A percentile compares a stretch with the other conserved stretches of the same genome.
phyloP scores from a whole-genome alignment of 2,797 vertebrate genomes.

The Hybognathus amarus region DNA sequence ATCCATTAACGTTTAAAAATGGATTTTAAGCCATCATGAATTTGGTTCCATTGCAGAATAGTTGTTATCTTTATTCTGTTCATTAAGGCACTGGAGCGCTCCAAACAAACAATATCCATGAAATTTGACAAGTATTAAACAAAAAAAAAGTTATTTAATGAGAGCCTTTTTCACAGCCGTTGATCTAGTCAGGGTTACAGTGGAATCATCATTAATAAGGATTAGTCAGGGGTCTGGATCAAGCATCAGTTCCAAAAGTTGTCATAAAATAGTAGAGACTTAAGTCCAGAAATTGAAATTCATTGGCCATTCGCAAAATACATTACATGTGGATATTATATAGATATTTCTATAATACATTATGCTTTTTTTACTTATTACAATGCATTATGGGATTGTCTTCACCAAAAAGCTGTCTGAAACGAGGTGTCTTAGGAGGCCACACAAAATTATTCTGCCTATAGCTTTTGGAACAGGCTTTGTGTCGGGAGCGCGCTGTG shows the following conservation, averaged over 20 bases:
- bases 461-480: conserved; percentile 8
- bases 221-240: background rate
- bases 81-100: background rate
- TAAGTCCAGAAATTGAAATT: background rate
- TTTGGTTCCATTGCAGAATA: too few species aligned
- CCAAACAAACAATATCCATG: background rate
- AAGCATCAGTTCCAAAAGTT: background rate
- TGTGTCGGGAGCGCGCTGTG: background rate
- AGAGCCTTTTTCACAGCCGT: background rate
- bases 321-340: background rate
- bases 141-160: background rate
- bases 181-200: background rate
- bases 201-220: background rate
- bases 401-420: background rate
- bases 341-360: background rate
- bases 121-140: background rate
- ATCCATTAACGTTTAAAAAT: too few species aligned
- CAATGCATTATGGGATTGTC: background rate
- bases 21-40: background rate
- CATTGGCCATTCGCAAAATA: background rate
- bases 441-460: background rate
- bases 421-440: background rate
- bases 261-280: background rate
- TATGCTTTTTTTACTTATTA: background rate
- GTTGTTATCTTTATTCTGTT: background rate